Percentiles rank a stretch among this genome's conserved stretches.
Evolutionary conservation across 2,888 invertebrate species (phyloP).

Genomic region (Venusia cambrica): DNA sequence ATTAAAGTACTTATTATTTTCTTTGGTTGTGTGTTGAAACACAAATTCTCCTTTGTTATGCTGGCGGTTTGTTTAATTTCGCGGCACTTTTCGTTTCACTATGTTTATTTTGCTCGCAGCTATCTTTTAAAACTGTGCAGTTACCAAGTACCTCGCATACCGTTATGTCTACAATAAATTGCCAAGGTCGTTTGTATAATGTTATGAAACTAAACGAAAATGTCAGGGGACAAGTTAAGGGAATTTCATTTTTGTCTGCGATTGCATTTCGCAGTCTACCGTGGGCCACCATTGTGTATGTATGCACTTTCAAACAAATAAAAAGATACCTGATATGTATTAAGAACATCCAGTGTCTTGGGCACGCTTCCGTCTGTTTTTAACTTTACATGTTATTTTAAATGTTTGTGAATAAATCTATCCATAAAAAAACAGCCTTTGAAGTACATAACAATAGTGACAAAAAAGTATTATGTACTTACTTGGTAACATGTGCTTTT

Average conservation of each 20-base stretch:
- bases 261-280: background rate
- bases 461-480: too few species aligned
- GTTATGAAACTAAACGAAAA: slow-evolving; percentile 15
- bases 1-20: too few species aligned
- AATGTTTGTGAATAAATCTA: too few species aligned
- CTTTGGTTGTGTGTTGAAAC: too few species aligned
- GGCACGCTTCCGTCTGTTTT: too few species aligned
- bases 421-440: too few species aligned
- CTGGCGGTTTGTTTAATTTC: background rate
- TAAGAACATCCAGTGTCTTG: too few species aligned
- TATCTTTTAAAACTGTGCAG: slow-evolving; percentile 18
- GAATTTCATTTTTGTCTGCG: slow-evolving; percentile 16
- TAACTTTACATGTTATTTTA: too few species aligned
- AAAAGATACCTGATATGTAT: too few species aligned
- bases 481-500: slow-evolving; percentile 13
- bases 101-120: slow-evolving; percentile 24
- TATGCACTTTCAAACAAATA: too few species aligned
- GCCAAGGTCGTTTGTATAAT: slow-evolving; percentile 13
- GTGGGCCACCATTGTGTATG: slow-evolving; percentile 2
- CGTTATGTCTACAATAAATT: slow-evolving; percentile 10
- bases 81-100: background rate
- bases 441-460: too few species aligned
- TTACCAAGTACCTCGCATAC: slow-evolving; percentile 17
- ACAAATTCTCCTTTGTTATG: slow-evolving; percentile 2
- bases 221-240: slow-evolving; percentile 9